Percentiles rank a stretch among this genome's conserved stretches.
Conservation (phyloP, 2,797 vertebrate genomes). For the Acipenser ruthenus region DNA sequence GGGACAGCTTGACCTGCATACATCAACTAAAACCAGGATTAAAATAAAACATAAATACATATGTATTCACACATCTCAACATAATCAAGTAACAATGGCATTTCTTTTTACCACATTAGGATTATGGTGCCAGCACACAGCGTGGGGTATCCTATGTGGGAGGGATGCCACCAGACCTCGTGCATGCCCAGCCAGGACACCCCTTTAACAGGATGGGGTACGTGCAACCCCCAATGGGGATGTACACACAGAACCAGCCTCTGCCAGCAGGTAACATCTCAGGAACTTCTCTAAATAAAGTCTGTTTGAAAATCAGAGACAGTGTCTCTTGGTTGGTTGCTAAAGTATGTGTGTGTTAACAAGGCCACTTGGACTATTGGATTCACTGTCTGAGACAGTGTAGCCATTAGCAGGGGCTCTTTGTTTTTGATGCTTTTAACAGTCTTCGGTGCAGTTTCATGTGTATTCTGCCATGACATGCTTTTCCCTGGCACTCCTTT, state of each 20-base stretch:
- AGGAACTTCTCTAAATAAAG: not conserved
- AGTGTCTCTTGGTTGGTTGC: not conserved
- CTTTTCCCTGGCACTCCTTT: no score
- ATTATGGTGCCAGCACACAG: conserved; percentile 64
- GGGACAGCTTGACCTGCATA: not conserved
- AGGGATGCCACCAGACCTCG: conserved; percentile 71
- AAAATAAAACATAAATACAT: no score
- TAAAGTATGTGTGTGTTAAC: no score
- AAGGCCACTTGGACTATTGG: no score
- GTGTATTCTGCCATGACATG: no score
- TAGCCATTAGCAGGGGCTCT: no score
- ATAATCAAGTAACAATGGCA: no score
- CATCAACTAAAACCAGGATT: no score
- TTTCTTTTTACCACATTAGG: conserved; percentile 46
- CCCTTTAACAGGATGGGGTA: conserved; percentile 69
- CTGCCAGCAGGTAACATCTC: conserved; percentile 77
- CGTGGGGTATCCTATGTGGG: conserved; percentile 60
- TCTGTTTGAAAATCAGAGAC: not conserved
- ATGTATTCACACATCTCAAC: not conserved
- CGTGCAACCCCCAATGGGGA: conserved; percentile 54
- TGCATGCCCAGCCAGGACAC: conserved; percentile 61
- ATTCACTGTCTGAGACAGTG: not conserved
- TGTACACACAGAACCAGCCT: conserved; percentile 91
- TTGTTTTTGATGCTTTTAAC: no score
- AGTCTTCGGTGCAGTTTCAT: no score